Conservation (phyloP, 2,797 vertebrate species). For the Bradypodion pumilum region DNA sequence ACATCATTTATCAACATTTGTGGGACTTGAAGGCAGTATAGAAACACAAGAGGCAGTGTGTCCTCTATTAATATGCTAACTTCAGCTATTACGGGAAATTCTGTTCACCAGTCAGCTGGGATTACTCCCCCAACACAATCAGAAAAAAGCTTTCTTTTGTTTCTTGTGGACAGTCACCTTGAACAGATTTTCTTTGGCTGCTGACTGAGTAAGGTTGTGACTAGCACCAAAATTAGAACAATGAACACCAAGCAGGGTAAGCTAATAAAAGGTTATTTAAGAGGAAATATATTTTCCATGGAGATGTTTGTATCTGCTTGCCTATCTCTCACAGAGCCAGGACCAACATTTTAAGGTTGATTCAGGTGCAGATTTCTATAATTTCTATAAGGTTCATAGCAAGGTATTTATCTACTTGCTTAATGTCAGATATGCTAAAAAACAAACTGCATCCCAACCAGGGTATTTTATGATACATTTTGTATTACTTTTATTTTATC, state of each 20-base stretch:
- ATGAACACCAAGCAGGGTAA: neutral
- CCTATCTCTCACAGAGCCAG: rapidly evolving
- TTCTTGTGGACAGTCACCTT: neutral
- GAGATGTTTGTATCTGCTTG: neutral
- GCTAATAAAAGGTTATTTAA: neutral
- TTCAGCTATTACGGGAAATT: neutral
- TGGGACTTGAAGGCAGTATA: neutral
- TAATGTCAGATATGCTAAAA: neutral
- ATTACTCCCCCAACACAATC: neutral
- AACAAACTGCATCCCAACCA: neutral
- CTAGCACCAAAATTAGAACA: neutral
- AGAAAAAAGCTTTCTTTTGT: neutral
- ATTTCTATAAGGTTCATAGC: neutral
- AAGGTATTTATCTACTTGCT: neutral
- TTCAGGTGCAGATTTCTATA: neutral
- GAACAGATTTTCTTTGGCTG: rapidly evolving
- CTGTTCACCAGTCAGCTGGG: neutral
- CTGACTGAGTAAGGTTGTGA: neutral
- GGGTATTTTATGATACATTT: neutral
- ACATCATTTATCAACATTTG: conserved; percentile 1
- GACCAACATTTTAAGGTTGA: neutral
- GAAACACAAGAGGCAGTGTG: neutral
- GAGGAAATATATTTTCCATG: neutral
- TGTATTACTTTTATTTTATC: neutral
- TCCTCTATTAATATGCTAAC: neutral